These are phyloP conservation scores for Nyctibius bracteatus DNA, from an alignment of 2,113 vertebrate genomes.

Conservation along the genomic window DNA sequence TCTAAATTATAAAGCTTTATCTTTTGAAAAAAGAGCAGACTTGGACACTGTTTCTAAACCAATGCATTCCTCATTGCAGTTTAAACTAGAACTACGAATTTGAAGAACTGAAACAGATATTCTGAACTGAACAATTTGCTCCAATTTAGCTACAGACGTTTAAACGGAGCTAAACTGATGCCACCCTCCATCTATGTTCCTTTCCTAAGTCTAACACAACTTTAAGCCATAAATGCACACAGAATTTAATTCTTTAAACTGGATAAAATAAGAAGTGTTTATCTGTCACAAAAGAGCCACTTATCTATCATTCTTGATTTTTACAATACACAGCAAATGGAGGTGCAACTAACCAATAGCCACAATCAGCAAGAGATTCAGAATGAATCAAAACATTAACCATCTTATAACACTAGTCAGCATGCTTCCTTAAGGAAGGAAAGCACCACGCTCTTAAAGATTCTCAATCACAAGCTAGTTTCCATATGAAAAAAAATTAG, in stretches of 20 bases:
- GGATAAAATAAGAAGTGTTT: neutral
- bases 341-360: neutral
- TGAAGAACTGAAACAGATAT: neutral
- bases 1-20: neutral
- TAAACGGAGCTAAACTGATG: neutral
- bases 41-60: neutral
- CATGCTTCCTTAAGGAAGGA: neutral
- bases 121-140: neutral
- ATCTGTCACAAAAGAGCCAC: neutral
- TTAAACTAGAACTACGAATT: neutral
- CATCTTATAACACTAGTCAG: neutral
- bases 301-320: neutral
- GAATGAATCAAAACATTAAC: neutral
- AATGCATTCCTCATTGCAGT: neutral
- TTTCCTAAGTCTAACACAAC: neutral
- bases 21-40: neutral
- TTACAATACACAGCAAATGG: neutral
- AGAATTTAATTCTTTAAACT: neutral
- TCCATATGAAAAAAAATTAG: neutral
- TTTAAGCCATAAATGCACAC: rapidly evolving
- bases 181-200: neutral
- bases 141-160: neutral
- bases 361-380: neutral
- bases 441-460: neutral
- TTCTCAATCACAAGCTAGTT: neutral